Evolutionary conservation across 2,888 invertebrate species (phyloP).

Genomic region (Drosophila pegasa): DNA sequence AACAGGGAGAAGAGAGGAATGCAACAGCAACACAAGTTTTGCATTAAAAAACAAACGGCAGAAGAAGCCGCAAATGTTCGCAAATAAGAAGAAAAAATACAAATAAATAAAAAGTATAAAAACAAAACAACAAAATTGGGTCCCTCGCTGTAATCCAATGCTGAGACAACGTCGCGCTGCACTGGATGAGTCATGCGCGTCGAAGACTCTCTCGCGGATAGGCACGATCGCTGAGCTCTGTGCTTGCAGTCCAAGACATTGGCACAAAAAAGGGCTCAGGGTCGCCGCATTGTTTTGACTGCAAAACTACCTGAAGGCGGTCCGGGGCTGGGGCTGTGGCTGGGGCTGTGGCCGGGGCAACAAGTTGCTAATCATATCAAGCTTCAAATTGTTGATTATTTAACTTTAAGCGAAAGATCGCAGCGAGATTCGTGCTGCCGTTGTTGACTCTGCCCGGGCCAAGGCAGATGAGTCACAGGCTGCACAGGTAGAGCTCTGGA

Average conservation of each 20-base stretch:
- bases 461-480: slow-evolving; percentile 54
- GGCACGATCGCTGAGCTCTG: slow-evolving; percentile 46
- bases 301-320: slow-evolving; percentile 14
- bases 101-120: slow-evolving; percentile 9
- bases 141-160: slow-evolving; percentile 37
- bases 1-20: slow-evolving; percentile 33
- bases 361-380: slow-evolving; percentile 77
- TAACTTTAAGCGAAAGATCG: slow-evolving; percentile 41
- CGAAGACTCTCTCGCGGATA: slow-evolving; percentile 18
- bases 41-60: slow-evolving; percentile 58
- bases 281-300: slow-evolving; percentile 42
- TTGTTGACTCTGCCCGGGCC: slow-evolving; percentile 22
- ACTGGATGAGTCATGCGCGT: slow-evolving; percentile 50
- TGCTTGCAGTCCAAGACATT: slow-evolving; percentile 35
- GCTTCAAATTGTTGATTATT: slow-evolving; percentile 67
- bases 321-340: background rate
- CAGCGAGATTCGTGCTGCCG: slow-evolving; percentile 25
- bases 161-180: slow-evolving; percentile 31
- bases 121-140: slow-evolving; percentile 46
- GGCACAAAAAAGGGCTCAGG: slow-evolving; percentile 62
- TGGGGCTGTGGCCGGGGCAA: slow-evolving; percentile 8
- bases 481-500: slow-evolving; percentile 44
- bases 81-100: slow-evolving; percentile 1
- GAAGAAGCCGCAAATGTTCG: slow-evolving; percentile 40
- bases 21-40: slow-evolving; percentile 62